phyloP scores from a whole-genome alignment of 2,888 invertebrate species.

The Hyppa rectilinea region DNA sequence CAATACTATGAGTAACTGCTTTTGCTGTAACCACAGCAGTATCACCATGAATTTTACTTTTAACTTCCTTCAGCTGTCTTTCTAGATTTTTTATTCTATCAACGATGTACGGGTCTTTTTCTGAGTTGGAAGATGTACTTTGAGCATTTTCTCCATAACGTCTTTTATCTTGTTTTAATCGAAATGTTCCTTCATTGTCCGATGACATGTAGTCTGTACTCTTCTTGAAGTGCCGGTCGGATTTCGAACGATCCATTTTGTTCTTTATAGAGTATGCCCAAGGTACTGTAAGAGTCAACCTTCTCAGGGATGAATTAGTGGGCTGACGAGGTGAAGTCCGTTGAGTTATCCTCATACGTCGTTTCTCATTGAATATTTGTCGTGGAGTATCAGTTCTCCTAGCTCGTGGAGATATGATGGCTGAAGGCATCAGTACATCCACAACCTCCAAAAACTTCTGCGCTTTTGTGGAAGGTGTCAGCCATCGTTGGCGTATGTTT shows the following conservation, averaged over 20 bases:
- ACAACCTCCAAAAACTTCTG: neutral
- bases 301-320: neutral
- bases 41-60: neutral
- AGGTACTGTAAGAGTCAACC: neutral
- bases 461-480: neutral
- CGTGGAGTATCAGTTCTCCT: neutral
- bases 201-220: neutral
- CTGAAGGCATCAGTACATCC: neutral
- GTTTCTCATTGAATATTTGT: neutral
- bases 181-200: neutral
- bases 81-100: slow-evolving; percentile 19
- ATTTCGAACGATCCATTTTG: neutral
- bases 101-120: slow-evolving; percentile 3
- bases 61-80: neutral
- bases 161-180: neutral
- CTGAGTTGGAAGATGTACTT: neutral
- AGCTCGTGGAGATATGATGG: neutral
- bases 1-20: neutral
- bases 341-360: neutral
- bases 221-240: neutral
- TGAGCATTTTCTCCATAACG: neutral
- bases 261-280: neutral
- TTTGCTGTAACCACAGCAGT: neutral
- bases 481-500: too few relatives aligned
- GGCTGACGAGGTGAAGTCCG: neutral